Base-by-base conservation (phyloP, 2,113 vertebrate species). In the Lucifuga dentata region DNA sequence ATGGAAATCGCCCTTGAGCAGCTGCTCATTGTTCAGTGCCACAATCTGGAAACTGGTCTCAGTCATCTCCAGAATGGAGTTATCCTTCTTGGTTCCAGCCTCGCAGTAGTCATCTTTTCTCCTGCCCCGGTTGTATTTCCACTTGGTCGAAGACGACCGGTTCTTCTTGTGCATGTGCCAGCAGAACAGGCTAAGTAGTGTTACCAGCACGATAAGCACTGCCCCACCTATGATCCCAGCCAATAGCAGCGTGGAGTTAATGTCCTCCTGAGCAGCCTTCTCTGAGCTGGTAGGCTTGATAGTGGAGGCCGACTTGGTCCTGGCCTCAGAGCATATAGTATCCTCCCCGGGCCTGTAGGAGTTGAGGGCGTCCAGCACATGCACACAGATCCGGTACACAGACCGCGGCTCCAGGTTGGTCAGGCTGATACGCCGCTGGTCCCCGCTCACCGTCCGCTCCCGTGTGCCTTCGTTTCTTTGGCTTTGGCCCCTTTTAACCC, bases 1-100 rank as follows among this genome's bases (percentile, higher is more conserved):
- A 92, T 95, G 95, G 93, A 97, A 99, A 93, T 98, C 98, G 92
- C 96, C 98, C 92, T 99, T 99, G 86, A 99, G 95, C 91, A 99
- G 96, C 86, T 98, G 97, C 93, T 99, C 98, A 63, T 99, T 99
- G 94, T 99, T 99, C 94, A 99, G 94, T 73, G 97, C 96, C 92
- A 99, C 97, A 76, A 99, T 98, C 95, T 99, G 98, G 92, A 99
- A 99, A 90, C 97, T 98, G 83, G 96, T 98, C 93, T 99, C 98
- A 58, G 97, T 99, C 96, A 99, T 99, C 94, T 99, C 98, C 91
- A 99, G 92, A 91, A 99, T 99, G 89, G 97, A 98, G 92, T 98
- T 99, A 93, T 99, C 98, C 91, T 98, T 99, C 93, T 99, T 99
- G 78, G 98, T 99, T 44, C 98, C 98, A 0, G 98, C 97, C 86